Conservation (phyloP, 2,113 vertebrate genomes). For the Cyanoramphus novaezelandiae region DNA sequence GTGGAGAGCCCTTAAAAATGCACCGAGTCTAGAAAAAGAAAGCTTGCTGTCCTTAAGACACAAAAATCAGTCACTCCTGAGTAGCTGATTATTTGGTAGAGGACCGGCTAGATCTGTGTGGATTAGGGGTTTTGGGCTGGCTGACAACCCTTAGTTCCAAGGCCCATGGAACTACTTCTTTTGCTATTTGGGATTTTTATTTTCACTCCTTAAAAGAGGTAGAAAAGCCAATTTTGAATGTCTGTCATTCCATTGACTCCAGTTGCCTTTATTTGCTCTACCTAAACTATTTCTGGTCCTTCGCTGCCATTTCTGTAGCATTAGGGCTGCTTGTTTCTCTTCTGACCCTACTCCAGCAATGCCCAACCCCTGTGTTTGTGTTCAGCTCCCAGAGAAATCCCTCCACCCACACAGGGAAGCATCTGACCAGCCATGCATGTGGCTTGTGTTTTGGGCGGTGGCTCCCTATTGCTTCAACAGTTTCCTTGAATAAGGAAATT, state of each 20-base stretch:
- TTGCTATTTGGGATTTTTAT: not conserved
- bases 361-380: not conserved
- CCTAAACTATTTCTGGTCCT: not conserved
- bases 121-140: not conserved
- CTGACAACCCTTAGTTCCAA: not conserved
- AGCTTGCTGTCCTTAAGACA: not conserved
- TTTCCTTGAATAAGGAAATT: not conserved
- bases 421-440: not conserved
- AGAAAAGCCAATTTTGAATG: not conserved
- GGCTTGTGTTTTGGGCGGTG: not conserved
- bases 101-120: not conserved
- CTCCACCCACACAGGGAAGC: not conserved
- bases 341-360: not conserved
- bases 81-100: not conserved
- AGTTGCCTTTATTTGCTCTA: not conserved
- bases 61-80: not conserved
- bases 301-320: fast-evolving
- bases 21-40: not conserved
- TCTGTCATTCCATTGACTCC: not conserved
- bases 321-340: not conserved
- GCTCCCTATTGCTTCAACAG: not conserved
- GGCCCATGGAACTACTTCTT: not conserved
- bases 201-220: not conserved
- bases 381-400: not conserved
- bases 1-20: not conserved